phyloP scores from a whole-genome alignment of 1,140 invertebrate species.

The Diorhabda elongata region DNA sequence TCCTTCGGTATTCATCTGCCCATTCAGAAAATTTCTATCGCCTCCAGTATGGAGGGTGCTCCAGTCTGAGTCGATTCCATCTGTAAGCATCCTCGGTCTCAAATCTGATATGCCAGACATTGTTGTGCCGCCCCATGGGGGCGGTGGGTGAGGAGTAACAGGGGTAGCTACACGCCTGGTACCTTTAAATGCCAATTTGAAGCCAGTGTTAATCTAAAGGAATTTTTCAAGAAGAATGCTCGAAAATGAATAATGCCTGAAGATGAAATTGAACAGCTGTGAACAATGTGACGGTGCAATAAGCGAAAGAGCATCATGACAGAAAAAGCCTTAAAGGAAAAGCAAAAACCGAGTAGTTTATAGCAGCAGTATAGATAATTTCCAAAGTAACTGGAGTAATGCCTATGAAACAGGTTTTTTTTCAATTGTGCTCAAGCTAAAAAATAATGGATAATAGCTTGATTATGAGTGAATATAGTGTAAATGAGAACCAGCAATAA shows the following conservation, averaged over 20 bases:
- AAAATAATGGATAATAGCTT: too few relatives aligned
- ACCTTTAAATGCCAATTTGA: slow-evolving; percentile 27
- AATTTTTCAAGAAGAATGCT: not conserved
- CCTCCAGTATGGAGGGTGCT: slow-evolving; percentile 51
- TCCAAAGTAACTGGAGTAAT: too few relatives aligned
- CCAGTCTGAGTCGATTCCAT: slow-evolving; percentile 59
- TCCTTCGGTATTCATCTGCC: slow-evolving; percentile 51
- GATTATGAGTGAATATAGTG: too few relatives aligned
- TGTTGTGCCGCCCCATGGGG: slow-evolving; percentile 53
- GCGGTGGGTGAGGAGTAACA: slow-evolving; percentile 57
- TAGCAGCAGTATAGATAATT: too few relatives aligned
- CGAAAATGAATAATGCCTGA: slow-evolving; percentile 4
- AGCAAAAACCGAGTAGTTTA: too few relatives aligned
- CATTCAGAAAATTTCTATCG: slow-evolving; percentile 53
- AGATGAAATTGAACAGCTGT: not conserved
- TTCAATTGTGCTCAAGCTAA: too few relatives aligned
- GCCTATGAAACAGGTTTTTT: too few relatives aligned
- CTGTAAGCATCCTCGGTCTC: slow-evolving; percentile 41
- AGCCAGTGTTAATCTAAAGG: not conserved
- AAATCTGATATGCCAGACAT: slow-evolving; percentile 39
- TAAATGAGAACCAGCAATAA: too few relatives aligned
- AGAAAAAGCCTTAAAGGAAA: too few relatives aligned
- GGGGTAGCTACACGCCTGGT: slow-evolving; percentile 59
- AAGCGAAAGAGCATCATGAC: too few relatives aligned
- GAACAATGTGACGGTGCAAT: not conserved